Evolutionary conservation across 2,797 vertebrate genomes (phyloP).

Genomic region (Bradypus variegatus): DNA sequence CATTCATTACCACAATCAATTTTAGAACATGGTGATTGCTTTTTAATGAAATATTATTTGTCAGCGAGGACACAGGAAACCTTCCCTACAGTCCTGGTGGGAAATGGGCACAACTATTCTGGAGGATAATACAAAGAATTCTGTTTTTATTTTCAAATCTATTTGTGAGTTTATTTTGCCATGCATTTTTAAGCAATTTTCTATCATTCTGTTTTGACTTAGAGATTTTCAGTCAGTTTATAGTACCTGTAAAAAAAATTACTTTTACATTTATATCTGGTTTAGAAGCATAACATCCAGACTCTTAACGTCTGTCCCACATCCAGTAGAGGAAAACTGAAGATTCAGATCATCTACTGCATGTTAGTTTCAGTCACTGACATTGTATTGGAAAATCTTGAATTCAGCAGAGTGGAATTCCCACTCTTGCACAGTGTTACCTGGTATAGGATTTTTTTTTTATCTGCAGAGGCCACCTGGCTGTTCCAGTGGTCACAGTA

Average conservation of each 20-base stretch:
- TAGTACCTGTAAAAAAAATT: not conserved
- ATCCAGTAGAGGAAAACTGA: not conserved
- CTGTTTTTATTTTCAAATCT: not conserved
- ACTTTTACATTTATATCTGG: not conserved
- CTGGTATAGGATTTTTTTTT: not conserved
- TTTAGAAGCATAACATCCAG: not conserved
- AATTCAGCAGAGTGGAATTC: constrained; percentile 11
- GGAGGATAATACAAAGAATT: not conserved
- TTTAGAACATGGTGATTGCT: not conserved
- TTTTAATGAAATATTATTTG: not conserved
- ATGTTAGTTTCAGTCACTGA: not conserved
- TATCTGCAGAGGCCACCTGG: not conserved
- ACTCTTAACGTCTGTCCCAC: not conserved
- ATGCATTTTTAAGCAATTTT: constrained; percentile 26
- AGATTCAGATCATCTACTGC: not conserved
- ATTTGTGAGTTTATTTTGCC: not conserved
- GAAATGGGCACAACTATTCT: not conserved
- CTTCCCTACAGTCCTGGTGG: not conserved
- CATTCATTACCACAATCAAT: too few relatives aligned
- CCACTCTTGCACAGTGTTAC: not conserved
- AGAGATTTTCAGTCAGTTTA: not conserved
- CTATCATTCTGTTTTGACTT: not conserved
- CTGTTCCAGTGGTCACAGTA: rapidly evolving
- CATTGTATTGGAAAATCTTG: constrained; percentile 10
- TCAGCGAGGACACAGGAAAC: not conserved